phyloP scores from a whole-genome alignment of 2,113 vertebrate genomes.

The Coreoperca whiteheadi region DNA sequence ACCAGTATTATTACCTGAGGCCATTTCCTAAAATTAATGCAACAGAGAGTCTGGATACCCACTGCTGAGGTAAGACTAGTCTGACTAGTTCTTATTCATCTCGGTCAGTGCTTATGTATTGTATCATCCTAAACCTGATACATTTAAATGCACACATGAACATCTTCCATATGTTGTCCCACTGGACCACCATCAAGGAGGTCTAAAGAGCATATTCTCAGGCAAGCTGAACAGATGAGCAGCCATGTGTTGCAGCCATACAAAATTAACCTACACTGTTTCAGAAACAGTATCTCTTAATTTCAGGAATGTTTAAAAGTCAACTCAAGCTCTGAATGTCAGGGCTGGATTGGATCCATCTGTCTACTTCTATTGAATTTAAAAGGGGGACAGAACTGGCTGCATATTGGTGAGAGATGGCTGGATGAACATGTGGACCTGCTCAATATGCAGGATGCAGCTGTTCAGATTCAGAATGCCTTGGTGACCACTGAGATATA shows the following conservation, averaged over 20 bases:
- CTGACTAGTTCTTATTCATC: conserved; percentile 30
- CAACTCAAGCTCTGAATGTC: conserved; percentile 5
- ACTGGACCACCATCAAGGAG: conserved; percentile 19
- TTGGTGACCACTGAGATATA: background rate
- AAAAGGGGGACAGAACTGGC: conserved; percentile 27
- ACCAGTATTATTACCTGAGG: conserved; percentile 59
- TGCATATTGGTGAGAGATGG: conserved; percentile 12
- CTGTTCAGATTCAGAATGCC: background rate
- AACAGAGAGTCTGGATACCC: conserved; percentile 38
- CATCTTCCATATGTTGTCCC: conserved; percentile 50
- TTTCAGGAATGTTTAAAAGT: conserved; percentile 37
- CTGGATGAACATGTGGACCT: conserved; percentile 1
- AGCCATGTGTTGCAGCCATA: conserved; percentile 51
- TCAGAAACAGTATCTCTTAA: background rate
- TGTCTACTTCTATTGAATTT: conserved; percentile 28
- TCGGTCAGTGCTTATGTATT: background rate
- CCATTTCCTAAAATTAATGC: conserved; percentile 60
- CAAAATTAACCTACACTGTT: conserved; percentile 53
- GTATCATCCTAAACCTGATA: conserved; percentile 22
- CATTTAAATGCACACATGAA: conserved; percentile 32
- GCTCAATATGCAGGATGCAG: conserved; percentile 25
- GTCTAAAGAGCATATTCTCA: conserved; percentile 31
- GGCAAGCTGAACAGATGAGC: conserved; percentile 53
- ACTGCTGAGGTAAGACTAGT: conserved; percentile 30
- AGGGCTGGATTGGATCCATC: conserved; percentile 29